phyloP scores from a whole-genome alignment of 2,888 invertebrate species.

The Leptodirus hochenwartii region DNA sequence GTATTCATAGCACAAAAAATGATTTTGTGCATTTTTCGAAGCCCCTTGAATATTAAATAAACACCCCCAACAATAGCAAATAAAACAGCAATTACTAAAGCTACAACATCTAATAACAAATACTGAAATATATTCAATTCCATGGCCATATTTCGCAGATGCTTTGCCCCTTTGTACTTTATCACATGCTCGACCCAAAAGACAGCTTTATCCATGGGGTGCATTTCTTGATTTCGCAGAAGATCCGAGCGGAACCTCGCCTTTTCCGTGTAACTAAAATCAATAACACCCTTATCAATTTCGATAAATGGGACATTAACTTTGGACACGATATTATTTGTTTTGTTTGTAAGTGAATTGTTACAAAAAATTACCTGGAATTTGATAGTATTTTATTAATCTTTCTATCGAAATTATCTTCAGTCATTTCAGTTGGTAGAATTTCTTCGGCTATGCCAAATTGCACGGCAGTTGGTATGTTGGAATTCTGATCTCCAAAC shows the following conservation, averaged over 20 bases:
- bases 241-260: constrained; percentile 9
- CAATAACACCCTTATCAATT: neutral
- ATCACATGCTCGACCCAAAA: constrained; percentile 20
- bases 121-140: constrained; percentile 8
- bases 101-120: constrained; percentile 8
- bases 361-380: constrained; percentile 11
- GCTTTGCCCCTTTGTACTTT: constrained; percentile 15
- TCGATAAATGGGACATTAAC: too few species aligned
- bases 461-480: too few species aligned
- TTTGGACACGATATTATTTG: too few species aligned
- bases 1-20: too few species aligned
- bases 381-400: constrained; percentile 25
- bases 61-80: too few species aligned
- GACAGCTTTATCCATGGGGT: constrained; percentile 17
- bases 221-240: constrained; percentile 16
- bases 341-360: too few species aligned
- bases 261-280: constrained; percentile 9
- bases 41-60: too few species aligned
- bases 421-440: constrained; percentile 20
- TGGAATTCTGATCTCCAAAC: constrained; percentile 10
- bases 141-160: constrained; percentile 13
- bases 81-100: neutral
- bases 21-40: too few species aligned
- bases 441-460: too few species aligned
- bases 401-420: constrained; percentile 23